Evolutionary conservation across 2,797 vertebrate species (phyloP), one percentile per base, ranked within the genome.

Genomic region (Cryptoprocta ferox): DNA sequence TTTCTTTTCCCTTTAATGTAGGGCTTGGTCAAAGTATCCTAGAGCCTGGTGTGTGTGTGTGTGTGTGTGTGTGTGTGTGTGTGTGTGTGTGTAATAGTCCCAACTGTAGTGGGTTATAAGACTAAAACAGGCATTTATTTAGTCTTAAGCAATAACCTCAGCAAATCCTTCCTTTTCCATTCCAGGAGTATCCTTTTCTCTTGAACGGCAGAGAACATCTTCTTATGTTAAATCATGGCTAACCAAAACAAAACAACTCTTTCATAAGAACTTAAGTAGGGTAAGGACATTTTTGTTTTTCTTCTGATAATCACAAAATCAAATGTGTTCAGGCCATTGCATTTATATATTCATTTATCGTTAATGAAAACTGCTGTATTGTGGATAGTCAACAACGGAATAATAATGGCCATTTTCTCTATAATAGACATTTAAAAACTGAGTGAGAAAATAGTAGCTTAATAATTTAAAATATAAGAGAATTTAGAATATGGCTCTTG

Each of bases 301-400:
- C 24, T 87, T 66, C 18, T 82, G 35, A 32, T n/a, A n/a, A 87
- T 56, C n/a, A 37, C 16, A 95, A 95, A 84, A 95, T 87, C 56
- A 87, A 80, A 73, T 56, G 32, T 68, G 48, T 88, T 15, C 4
- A 39, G 21, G 13, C 18, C 14, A 3, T 53, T 24, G 2, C 13
- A 15, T 76, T 15, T 1, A 68, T 42, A 12, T 35, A 24, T 24
- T 45, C 76, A 35, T 35, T 83, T 53, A 80, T 53, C 35, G 84
- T 78, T 84, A 63, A 63, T 89, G 30, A 89, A 91, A 39, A 53
- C 24, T 16, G 16, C 4, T 78, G 6, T 78, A 30, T 18, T 63
- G 5, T 61, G 30, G 12, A 30, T 63, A 39, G 11, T 84, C 10
- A 53, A 19, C 48, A 66, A 16, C 3, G 37, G 24, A 71, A 84